Evolutionary conservation across 2,888 invertebrate species (phyloP).

Genomic region (Mactromeris polynyma): DNA sequence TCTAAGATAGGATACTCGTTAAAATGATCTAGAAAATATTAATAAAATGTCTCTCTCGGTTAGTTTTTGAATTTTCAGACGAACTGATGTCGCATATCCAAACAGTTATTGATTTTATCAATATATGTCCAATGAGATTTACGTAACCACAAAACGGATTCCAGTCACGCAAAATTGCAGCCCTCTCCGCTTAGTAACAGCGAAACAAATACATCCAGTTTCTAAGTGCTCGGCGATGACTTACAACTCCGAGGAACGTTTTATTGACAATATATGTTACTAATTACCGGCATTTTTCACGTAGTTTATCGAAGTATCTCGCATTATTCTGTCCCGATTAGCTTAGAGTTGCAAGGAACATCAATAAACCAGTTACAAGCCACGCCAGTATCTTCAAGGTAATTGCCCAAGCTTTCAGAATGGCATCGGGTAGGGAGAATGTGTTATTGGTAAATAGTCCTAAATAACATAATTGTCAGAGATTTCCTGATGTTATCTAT

Average conservation of each 20-base stretch:
- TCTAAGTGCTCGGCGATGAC: not conserved
- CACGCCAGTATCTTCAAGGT: not conserved
- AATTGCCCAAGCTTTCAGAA: not conserved
- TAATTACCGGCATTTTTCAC: not conserved
- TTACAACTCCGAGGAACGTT: not conserved
- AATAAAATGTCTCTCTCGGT: not conserved
- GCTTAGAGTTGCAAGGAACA: not conserved
- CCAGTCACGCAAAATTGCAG: too few relatives aligned
- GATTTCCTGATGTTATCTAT: not conserved
- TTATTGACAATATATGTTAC: not conserved
- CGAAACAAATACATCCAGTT: not conserved
- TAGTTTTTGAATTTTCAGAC: not conserved
- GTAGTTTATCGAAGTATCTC: not conserved
- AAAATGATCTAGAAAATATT: too few relatives aligned
- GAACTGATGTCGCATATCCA: not conserved
- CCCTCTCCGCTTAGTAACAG: not conserved
- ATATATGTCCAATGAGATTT: not conserved
- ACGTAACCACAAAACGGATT: not conserved
- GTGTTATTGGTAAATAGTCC: not conserved
- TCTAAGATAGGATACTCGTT: too few relatives aligned
- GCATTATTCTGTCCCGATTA: not conserved
- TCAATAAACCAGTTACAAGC: not conserved
- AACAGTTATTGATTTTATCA: not conserved
- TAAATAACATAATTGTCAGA: not conserved
- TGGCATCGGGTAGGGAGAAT: not conserved